Percentiles rank a stretch among this genome's conserved stretches.
Conservation (phyloP, 2,888 invertebrate species). For the Eremobia ochroleuca region DNA sequence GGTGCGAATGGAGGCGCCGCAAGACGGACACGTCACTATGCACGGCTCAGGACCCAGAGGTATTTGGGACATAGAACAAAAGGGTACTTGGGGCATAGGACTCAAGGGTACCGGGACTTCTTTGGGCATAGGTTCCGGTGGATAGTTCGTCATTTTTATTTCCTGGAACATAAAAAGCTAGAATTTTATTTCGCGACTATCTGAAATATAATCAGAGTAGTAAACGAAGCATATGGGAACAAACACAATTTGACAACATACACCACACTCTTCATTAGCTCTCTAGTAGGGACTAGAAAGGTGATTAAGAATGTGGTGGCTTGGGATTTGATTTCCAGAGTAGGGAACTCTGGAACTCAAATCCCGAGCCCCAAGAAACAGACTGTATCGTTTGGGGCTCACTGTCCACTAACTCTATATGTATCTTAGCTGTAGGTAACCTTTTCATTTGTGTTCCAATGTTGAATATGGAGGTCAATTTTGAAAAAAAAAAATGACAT, state of each 20-base stretch:
- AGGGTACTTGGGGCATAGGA: neutral
- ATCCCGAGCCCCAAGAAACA: neutral
- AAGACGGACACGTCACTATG: constrained; percentile 35
- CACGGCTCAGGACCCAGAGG: constrained; percentile 26
- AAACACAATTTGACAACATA: neutral
- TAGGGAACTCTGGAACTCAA: neutral
- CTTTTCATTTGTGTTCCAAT: too few relatives aligned
- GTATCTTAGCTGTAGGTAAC: too few relatives aligned
- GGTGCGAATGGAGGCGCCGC: constrained; percentile 69
- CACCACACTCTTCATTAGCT: neutral
- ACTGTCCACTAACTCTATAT: too few relatives aligned
- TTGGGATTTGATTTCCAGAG: too few relatives aligned
- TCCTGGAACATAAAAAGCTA: constrained; percentile 8
- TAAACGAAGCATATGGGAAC: neutral
- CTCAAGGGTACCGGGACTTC: neutral
- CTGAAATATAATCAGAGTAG: neutral
- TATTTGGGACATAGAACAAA: neutral
- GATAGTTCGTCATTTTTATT: constrained; percentile 3
- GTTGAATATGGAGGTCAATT: too few relatives aligned
- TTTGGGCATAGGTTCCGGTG: neutral
- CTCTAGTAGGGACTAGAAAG: neutral
- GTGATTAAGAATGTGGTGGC: too few relatives aligned
- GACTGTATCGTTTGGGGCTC: neutral
- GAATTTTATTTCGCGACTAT: neutral
- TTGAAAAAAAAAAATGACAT: too few relatives aligned